Evolutionary conservation across 2,797 vertebrate genomes (phyloP).

Genomic region (Lacerta agilis): DNA sequence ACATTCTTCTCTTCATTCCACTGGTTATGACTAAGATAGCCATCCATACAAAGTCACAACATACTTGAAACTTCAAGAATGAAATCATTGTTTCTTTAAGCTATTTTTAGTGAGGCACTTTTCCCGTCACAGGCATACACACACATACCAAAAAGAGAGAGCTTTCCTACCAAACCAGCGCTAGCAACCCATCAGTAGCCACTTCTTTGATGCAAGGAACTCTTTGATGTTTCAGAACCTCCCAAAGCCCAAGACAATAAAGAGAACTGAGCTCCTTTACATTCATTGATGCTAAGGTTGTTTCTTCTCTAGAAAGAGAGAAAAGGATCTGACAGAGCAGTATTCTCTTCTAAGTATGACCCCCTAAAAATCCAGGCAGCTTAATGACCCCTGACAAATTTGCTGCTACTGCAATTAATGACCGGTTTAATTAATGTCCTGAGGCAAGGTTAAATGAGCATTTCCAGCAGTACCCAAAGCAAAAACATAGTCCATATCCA

Average conservation of each 20-base stretch:
- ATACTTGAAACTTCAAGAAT: constrained; percentile 48
- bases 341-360: constrained; percentile 62
- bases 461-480: constrained; percentile 67
- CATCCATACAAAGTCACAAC: constrained; percentile 23
- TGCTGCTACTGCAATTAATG: constrained; percentile 75
- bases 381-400: constrained; percentile 72
- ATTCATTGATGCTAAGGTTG: constrained; percentile 36
- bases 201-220: constrained; percentile 39
- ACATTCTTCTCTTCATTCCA: constrained; percentile 29
- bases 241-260: constrained; percentile 11
- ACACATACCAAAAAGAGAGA: background rate
- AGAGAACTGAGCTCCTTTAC: constrained; percentile 40
- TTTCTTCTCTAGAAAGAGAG: constrained; percentile 40
- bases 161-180: constrained; percentile 34
- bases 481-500: constrained; percentile 59
- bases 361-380: constrained; percentile 64
- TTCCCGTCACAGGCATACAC: constrained; percentile 31
- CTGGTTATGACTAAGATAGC: constrained; percentile 51
- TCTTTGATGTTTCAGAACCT: constrained; percentile 37
- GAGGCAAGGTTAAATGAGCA: constrained; percentile 72
- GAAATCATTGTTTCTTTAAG: constrained; percentile 39
- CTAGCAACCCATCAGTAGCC: constrained; percentile 34
- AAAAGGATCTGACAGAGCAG: constrained; percentile 60
- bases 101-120: constrained; percentile 55
- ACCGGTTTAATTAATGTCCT: constrained; percentile 77